phyloP scores from a whole-genome alignment of 2,888 invertebrate species.

The Drosophila tripunctata region DNA sequence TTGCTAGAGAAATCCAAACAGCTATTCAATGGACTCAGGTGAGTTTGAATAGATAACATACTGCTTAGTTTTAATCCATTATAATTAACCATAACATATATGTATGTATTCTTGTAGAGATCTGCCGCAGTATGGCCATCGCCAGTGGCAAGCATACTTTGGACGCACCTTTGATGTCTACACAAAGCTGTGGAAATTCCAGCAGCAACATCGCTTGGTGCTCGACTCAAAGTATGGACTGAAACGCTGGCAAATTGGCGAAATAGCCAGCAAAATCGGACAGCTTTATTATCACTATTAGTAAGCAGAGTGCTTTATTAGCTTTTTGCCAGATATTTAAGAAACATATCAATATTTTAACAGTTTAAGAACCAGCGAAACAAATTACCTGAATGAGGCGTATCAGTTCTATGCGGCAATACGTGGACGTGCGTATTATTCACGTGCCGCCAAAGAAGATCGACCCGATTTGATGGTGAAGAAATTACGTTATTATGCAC shows the following conservation, averaged over 20 bases:
- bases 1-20: constrained; percentile 98
- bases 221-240: constrained; percentile 96
- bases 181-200: constrained; percentile 98
- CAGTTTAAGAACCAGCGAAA: constrained; percentile 97
- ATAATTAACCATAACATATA: neutral
- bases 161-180: constrained; percentile 98
- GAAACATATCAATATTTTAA: neutral
- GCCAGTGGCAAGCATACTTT: constrained; percentile 99
- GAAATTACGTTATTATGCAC: constrained; percentile 96
- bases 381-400: constrained; percentile 97
- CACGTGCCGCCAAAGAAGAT: constrained; percentile 96
- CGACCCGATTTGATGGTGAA: constrained; percentile 98
- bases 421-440: constrained; percentile 96
- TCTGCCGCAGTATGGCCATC: constrained; percentile 97
- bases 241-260: constrained; percentile 99
- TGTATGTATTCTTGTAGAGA: constrained; percentile 87
- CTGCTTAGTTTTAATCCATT: neutral
- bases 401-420: constrained; percentile 98
- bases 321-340: too few species aligned
- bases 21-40: constrained; percentile 97
- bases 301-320: constrained; percentile 86
- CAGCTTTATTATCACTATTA: constrained; percentile 99
- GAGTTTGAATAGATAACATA: constrained; percentile 31
- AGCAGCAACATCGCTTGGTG: constrained; percentile 96
- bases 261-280: constrained; percentile 99